Evolutionary conservation across 2,113 vertebrate genomes (phyloP).

Genomic region (Heterotis niloticus): DNA sequence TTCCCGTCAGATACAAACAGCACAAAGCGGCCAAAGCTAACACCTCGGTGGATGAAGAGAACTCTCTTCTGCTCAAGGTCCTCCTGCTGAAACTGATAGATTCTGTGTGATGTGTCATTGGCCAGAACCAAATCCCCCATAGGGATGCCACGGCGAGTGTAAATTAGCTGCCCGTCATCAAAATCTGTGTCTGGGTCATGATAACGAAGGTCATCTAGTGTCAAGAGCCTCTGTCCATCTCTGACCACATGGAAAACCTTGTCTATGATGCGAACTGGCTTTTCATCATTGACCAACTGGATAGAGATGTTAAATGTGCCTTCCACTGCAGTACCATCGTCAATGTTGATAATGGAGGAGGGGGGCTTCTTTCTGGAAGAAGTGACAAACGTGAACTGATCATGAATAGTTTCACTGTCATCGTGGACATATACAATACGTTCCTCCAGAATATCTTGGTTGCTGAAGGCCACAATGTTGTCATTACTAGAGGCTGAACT

Average conservation of each 20-base stretch:
- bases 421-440: constrained; percentile 81
- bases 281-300: constrained; percentile 82
- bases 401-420: constrained; percentile 74
- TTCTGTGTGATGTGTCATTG: constrained; percentile 67
- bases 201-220: constrained; percentile 73
- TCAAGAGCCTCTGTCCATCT: constrained; percentile 75
- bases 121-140: constrained; percentile 77
- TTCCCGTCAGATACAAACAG: constrained; percentile 85
- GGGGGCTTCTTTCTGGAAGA: constrained; percentile 52
- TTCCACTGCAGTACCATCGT: constrained; percentile 57
- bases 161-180: constrained; percentile 73
- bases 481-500: constrained; percentile 61
- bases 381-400: constrained; percentile 72
- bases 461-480: constrained; percentile 70
- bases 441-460: constrained; percentile 67
- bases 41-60: constrained; percentile 74
- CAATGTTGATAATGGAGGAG: constrained; percentile 40
- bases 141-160: constrained; percentile 76
- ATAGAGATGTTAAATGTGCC: constrained; percentile 72
- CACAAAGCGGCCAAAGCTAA: constrained; percentile 72
- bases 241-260: constrained; percentile 75
- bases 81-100: constrained; percentile 79
- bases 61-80: constrained; percentile 73
- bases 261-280: constrained; percentile 73
- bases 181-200: constrained; percentile 81